Percentiles rank a stretch among this genome's conserved stretches.
These are phyloP conservation scores for Leptoclinus maculatus DNA, from an alignment of 2,797 vertebrate genomes.

Conservation along the genomic window DNA sequence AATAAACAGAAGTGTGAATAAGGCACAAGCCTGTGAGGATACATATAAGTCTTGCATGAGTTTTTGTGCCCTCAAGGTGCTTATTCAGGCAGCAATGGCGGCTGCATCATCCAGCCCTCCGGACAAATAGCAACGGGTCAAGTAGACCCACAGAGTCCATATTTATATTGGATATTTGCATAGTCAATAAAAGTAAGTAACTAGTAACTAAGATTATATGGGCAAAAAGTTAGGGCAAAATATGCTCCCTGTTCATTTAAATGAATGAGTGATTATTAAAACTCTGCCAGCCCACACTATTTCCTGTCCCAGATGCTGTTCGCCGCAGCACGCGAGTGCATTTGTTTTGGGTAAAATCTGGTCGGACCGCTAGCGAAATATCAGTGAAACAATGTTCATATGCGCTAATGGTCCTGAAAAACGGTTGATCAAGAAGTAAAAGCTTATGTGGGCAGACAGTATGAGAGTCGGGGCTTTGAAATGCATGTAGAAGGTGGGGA, in stretches of 20 bases:
- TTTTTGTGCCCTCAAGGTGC: no score
- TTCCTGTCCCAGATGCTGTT: not conserved
- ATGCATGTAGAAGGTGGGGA: conserved; percentile 23
- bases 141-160: no score
- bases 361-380: not conserved
- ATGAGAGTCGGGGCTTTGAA: conserved; percentile 1
- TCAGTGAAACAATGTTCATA: not conserved
- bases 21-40: not conserved
- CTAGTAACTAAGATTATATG: no score
- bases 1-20: not conserved
- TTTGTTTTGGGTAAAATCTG: not conserved
- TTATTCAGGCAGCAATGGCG: no score
- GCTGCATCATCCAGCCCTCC: no score
- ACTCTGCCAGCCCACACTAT: no score
- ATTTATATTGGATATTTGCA: no score
- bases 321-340: not conserved
- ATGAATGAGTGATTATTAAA: not conserved
- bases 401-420: not conserved
- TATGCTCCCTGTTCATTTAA: not conserved
- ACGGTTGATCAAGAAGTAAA: not conserved
- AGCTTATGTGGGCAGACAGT: conserved; percentile 41
- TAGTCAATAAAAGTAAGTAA: no score
- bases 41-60: not conserved
- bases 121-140: no score
- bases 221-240: no score